Evolutionary conservation across 23 tunicate species (phyloP).

Genomic region (Aplidium turbinatum): DNA sequence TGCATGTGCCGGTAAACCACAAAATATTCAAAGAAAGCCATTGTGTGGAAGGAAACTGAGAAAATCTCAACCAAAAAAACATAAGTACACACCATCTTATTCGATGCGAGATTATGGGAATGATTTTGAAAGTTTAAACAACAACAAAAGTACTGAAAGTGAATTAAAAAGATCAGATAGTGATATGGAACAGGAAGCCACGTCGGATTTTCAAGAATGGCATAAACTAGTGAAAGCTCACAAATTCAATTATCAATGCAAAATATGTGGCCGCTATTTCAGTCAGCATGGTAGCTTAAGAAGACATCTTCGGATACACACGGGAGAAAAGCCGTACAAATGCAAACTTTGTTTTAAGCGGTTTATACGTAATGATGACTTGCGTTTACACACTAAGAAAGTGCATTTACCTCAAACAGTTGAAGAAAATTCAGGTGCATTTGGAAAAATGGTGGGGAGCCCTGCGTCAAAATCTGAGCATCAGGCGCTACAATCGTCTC

Average conservation of each 20-base stretch:
- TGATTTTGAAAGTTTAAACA: too few relatives aligned
- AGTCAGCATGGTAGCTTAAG: background rate
- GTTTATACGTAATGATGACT: background rate
- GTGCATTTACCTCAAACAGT: conserved; percentile 6
- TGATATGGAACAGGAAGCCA: background rate
- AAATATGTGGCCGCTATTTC: background rate
- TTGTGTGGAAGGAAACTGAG: too few relatives aligned
- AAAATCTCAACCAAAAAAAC: too few relatives aligned
- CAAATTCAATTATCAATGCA: background rate
- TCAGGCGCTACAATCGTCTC: background rate
- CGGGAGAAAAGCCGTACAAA: background rate
- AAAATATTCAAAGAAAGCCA: too few relatives aligned
- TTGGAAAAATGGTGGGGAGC: too few relatives aligned
- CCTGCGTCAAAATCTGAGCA: background rate
- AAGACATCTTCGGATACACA: conserved; percentile 5
- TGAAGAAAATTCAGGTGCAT: background rate
- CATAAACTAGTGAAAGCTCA: background rate
- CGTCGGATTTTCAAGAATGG: conserved; percentile 1
- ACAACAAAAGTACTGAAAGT: too few relatives aligned
- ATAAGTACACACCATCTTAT: too few relatives aligned
- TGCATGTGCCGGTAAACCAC: too few relatives aligned
- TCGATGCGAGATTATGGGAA: too few relatives aligned
- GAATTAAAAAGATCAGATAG: too few relatives aligned
- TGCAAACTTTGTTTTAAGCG: background rate
- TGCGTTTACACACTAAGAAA: background rate